phyloP scores from a whole-genome alignment of 2,888 invertebrate genomes.

The Alloscopus bannaensis region DNA sequence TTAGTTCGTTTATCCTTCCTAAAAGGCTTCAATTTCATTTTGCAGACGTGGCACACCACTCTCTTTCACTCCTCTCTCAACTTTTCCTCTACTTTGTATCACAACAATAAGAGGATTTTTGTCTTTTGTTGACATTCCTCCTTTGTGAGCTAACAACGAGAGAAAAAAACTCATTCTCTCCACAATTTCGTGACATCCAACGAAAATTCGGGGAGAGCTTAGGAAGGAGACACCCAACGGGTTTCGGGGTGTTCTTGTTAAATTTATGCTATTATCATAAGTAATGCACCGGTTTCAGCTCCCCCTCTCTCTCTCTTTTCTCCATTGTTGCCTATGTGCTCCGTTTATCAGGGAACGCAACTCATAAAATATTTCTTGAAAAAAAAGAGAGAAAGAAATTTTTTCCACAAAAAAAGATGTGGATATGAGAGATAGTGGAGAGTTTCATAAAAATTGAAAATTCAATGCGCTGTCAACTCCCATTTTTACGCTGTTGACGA shows the following conservation, averaged over 20 bases:
- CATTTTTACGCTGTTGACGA: conserved; percentile 36
- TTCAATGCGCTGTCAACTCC: neutral
- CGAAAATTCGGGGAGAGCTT: too few relatives aligned
- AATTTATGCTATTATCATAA: conserved; percentile 41
- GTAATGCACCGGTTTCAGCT: conserved; percentile 47
- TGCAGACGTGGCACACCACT: conserved; percentile 56
- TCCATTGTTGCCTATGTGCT: neutral
- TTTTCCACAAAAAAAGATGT: neutral
- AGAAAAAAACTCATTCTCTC: too few relatives aligned
- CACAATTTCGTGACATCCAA: too few relatives aligned
- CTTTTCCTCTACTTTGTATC: conserved; percentile 50
- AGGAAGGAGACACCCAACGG: conserved; percentile 3
- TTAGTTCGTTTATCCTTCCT: too few relatives aligned
- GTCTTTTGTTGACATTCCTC: conserved; percentile 56
- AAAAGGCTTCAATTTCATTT: conserved; percentile 61
- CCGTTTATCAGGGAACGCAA: neutral
- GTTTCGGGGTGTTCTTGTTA: neutral
- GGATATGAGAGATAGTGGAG: neutral
- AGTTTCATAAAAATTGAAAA: neutral
- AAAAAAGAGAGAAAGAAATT: neutral
- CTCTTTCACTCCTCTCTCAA: conserved; percentile 15
- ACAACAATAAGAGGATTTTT: conserved; percentile 47
- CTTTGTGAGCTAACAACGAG: too few relatives aligned
- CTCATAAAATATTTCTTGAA: neutral
- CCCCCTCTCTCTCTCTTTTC: conserved; percentile 36